Base-by-base conservation (phyloP, 1,140 invertebrate species). In the Drosophila busckii region DNA sequence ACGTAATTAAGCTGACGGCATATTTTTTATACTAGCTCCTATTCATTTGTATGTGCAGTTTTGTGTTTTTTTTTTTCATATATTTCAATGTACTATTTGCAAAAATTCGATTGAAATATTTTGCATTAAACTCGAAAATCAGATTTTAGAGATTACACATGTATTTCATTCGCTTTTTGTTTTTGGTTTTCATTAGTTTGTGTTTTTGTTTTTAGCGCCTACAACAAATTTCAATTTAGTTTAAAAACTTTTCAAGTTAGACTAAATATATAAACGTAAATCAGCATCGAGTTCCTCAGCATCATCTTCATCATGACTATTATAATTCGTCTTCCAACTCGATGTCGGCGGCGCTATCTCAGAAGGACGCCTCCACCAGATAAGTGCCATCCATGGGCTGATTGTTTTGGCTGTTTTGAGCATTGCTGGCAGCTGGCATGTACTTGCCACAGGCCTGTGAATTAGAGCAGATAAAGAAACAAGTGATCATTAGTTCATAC, bases 331-430 rank as follows among this genome's bases (percentile, higher is more conserved):
- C 29, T n/a, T n/a, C n/a, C n/a, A n/a, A n/a, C n/a, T n/a, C n/a
- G n/a, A n/a, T n/a, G n/a, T n/a, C n/a, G n/a, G n/a, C 37, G 16
- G 4, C 23, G 49, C 41, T 49, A 40, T 53, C 60, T 85, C 83
- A 86, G 90, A 94, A 94, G 38, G 93, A 94, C 70, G 93, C 93
- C 88, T 95, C 93, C 71, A 95, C 93, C 75, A 95, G 90, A 88
- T 94, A 94, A 71, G 93, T 94, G 80, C 92, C 93, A 83, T 94
- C 93, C 92, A 93, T 92, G 63, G 91, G 92, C 60, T 92, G 92
- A 82, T 93, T 92, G 56, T 92, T 93, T 89, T 93, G 92, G 87
- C 93, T 93, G 67, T 90, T 93, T 88, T 93, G 92, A 69, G 91
- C 92, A 60, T 91, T 92, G 84, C 92, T 90, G 58, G 93, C 92